Evolutionary conservation across 2,113 vertebrate species (phyloP).

Genomic region (Ammodytes marinus): DNA sequence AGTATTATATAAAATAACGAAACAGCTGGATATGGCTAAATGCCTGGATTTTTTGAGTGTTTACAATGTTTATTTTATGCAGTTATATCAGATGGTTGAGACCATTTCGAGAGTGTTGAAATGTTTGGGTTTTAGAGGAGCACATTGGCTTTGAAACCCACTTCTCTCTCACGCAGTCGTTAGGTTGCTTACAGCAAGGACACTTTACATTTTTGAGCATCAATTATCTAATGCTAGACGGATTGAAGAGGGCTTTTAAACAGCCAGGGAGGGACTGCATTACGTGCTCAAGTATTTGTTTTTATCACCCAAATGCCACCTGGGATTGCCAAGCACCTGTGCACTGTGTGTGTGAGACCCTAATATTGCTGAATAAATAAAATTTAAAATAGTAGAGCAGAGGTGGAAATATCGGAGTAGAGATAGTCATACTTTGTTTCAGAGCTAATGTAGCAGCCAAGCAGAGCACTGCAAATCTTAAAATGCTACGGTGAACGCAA

Average conservation of each 20-base stretch:
- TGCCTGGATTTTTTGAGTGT: slow-evolving; percentile 25
- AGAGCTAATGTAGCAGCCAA: background rate
- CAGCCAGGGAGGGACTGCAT: slow-evolving; percentile 33
- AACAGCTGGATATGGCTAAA: slow-evolving; percentile 52
- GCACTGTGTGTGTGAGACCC: background rate
- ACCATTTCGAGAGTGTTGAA: slow-evolving; percentile 17
- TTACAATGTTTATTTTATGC: slow-evolving; percentile 41
- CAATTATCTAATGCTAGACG: slow-evolving; percentile 38
- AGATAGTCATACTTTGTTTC: background rate
- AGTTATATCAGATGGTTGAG: slow-evolving; percentile 15
- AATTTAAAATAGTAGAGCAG: background rate
- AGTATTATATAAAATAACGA: slow-evolving; percentile 21
- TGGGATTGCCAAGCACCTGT: background rate
- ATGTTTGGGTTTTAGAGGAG: slow-evolving; percentile 5
- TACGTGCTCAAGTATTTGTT: slow-evolving; percentile 57
- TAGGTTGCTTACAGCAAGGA: slow-evolving; percentile 27
- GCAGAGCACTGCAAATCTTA: background rate
- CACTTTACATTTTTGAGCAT: slow-evolving; percentile 21
- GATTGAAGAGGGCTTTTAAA: slow-evolving; percentile 44
- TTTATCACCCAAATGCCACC: slow-evolving; percentile 20
- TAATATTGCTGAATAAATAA: background rate
- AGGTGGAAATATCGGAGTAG: background rate
- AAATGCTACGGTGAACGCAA: slow-evolving; percentile 15
- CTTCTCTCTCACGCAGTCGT: slow-evolving; percentile 39
- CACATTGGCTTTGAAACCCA: slow-evolving; percentile 26